Conservation (phyloP, 2,797 vertebrate genomes). For the Ctenopoma multispine region DNA sequence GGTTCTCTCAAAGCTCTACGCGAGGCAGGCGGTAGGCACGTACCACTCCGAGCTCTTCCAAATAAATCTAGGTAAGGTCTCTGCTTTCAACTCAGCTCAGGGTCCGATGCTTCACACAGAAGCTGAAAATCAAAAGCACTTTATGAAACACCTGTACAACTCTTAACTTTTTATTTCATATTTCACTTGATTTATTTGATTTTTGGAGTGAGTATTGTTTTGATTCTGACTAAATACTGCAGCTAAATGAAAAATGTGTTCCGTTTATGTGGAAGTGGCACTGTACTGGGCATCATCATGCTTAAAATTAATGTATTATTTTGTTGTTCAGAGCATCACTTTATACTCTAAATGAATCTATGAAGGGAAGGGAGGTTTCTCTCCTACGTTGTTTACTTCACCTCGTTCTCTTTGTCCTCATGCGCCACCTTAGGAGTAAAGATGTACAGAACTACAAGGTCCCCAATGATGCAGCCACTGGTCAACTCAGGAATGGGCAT, state of each 20-base stretch:
- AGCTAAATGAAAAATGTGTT: neutral
- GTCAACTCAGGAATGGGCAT: conserved; percentile 85
- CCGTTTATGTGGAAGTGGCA: neutral
- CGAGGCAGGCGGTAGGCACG: conserved; percentile 79
- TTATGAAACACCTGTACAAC: conserved; percentile 35
- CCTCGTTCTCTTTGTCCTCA: conserved; percentile 23
- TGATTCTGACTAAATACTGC: neutral
- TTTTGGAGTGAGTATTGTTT: neutral
- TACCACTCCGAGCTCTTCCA: conserved; percentile 73
- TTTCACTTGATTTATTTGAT: neutral
- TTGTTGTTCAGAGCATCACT: neutral
- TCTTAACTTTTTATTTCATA: neutral
- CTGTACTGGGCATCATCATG: neutral
- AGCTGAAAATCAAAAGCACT: conserved; percentile 62
- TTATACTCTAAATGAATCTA: neutral
- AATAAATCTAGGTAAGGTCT: conserved; percentile 82
- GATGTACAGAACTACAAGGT: conserved; percentile 86
- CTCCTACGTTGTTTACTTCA: neutral
- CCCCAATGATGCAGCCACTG: conserved; percentile 84
- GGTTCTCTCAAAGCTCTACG: conserved; percentile 82
- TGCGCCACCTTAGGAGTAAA: conserved; percentile 72
- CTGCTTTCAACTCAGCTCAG: conserved; percentile 56
- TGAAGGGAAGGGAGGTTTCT: accelerated
- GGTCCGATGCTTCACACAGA: conserved; percentile 37
- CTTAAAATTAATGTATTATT: neutral